Percentiles rank a stretch among this genome's conserved stretches.
phyloP scores from a whole-genome alignment of 2,888 invertebrate genomes.

The Crossocerus cetratus region DNA sequence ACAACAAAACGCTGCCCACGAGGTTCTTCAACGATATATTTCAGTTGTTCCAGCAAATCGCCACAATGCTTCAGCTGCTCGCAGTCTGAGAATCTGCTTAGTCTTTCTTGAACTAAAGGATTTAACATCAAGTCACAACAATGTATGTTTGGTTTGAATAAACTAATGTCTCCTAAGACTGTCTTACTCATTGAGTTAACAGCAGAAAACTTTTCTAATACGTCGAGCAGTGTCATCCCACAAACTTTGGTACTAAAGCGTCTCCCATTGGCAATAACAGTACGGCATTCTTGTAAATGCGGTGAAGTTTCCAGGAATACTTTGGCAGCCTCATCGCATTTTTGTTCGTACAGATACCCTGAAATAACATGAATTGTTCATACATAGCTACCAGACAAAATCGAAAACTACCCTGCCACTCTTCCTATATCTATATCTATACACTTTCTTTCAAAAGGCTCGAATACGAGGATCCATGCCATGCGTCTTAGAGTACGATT shows the following conservation, averaged over 20 bases:
- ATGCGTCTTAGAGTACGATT: no score
- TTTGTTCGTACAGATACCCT: constrained; percentile 72
- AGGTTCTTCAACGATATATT: constrained; percentile 70
- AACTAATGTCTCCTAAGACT: neutral
- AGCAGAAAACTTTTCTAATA: constrained; percentile 71
- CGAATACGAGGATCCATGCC: no score
- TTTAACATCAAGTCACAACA: neutral
- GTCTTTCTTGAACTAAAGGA: constrained; percentile 68
- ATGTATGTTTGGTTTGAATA: neutral
- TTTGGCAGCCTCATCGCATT: constrained; percentile 60
- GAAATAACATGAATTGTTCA: constrained; percentile 18
- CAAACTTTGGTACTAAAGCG: constrained; percentile 68
- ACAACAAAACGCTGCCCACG: constrained; percentile 72
- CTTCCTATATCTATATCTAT: no score
- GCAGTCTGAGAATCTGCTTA: constrained; percentile 65
- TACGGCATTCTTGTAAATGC: constrained; percentile 66
- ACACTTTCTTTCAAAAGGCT: no score
- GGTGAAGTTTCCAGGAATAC: constrained; percentile 66
- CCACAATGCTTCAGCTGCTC: constrained; percentile 68
- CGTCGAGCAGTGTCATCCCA: constrained; percentile 67
- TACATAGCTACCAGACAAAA: no score
- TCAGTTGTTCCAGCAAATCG: constrained; percentile 71
- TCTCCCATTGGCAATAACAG: constrained; percentile 60
- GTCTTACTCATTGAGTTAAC: constrained; percentile 65
- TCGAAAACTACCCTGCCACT: no score